Conservation (phyloP, 1,140 invertebrate species). For the Eriocheir sinensis region DNA sequence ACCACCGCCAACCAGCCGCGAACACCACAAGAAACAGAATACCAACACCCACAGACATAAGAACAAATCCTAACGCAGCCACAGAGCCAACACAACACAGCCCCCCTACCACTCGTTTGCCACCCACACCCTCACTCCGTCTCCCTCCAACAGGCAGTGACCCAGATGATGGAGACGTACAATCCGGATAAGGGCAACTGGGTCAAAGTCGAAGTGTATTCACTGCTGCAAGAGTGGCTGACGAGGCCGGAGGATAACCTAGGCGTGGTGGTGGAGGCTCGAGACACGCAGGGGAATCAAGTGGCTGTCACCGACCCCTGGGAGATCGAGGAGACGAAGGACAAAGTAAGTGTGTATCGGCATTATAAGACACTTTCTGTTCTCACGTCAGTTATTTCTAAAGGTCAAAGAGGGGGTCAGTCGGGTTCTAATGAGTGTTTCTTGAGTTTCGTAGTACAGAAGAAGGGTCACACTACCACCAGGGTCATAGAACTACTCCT, state of each 20-base stretch:
- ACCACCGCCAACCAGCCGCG: background rate
- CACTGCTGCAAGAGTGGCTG: conserved; percentile 89
- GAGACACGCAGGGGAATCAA: conserved; percentile 62
- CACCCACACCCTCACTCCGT: background rate
- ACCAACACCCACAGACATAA: too few species aligned
- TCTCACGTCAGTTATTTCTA: too few species aligned
- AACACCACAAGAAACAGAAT: too few species aligned
- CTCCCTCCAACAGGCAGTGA: conserved; percentile 56
- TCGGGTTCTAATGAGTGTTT: too few species aligned
- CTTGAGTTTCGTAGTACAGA: too few species aligned
- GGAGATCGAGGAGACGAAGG: conserved; percentile 79
- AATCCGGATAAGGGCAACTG: conserved; percentile 62
- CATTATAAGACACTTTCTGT: too few species aligned
- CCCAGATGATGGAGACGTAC: conserved; percentile 47
- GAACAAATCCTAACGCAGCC: too few species aligned
- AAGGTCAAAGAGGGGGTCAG: too few species aligned
- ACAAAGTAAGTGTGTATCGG: too few species aligned
- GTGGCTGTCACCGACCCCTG: conserved; percentile 82
- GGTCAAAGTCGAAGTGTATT: conserved; percentile 86
- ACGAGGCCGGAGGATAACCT: conserved; percentile 87
- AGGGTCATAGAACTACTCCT: too few species aligned
- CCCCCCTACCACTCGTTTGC: background rate
- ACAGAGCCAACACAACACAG: too few species aligned
- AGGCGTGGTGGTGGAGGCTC: conserved; percentile 83
- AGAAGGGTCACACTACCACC: too few species aligned